Evolutionary conservation across 2,113 vertebrate genomes (phyloP).

Genomic region (Tychaedon coryphoeus): DNA sequence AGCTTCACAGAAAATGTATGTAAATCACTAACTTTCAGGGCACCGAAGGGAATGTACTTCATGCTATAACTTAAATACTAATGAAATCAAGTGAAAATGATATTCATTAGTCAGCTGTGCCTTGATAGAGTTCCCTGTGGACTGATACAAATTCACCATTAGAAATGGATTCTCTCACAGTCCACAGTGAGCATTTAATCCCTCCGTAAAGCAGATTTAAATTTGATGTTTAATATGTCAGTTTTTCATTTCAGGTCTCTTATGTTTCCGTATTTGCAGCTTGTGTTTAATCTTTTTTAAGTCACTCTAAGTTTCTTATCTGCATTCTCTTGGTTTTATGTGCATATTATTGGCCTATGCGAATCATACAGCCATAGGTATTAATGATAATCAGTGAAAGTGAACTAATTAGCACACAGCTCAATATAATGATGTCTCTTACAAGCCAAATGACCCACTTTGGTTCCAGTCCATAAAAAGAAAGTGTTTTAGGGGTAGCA

Average conservation of each 20-base stretch:
- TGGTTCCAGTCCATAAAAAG: not conserved
- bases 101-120: slow-evolving; percentile 69
- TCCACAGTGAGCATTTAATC: slow-evolving; percentile 56
- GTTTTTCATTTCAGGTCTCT: slow-evolving; percentile 14
- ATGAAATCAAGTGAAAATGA: slow-evolving; percentile 76
- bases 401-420: slow-evolving; percentile 31
- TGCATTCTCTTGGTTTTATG: not conserved
- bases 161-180: slow-evolving; percentile 58
- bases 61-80: slow-evolving; percentile 73
- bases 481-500: not conserved
- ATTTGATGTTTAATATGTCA: slow-evolving; percentile 53
- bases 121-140: slow-evolving; percentile 59
- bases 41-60: slow-evolving; percentile 54
- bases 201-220: slow-evolving; percentile 65
- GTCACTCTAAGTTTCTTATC: slow-evolving; percentile 14
- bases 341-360: not conserved
- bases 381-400: slow-evolving; percentile 13
- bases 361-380: slow-evolving; percentile 9
- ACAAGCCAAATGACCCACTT: slow-evolving; percentile 6
- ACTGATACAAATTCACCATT: slow-evolving; percentile 66
- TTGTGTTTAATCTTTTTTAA: slow-evolving; percentile 61
- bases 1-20: slow-evolving; percentile 42
- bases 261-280: not conserved
- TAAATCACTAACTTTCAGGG: slow-evolving; percentile 67
- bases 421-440: slow-evolving; percentile 28